A percentile compares a stretch with the other conserved stretches of the same genome.
phyloP scores from a whole-genome alignment of 1,140 invertebrate species.

The Drosophila teissieri region DNA sequence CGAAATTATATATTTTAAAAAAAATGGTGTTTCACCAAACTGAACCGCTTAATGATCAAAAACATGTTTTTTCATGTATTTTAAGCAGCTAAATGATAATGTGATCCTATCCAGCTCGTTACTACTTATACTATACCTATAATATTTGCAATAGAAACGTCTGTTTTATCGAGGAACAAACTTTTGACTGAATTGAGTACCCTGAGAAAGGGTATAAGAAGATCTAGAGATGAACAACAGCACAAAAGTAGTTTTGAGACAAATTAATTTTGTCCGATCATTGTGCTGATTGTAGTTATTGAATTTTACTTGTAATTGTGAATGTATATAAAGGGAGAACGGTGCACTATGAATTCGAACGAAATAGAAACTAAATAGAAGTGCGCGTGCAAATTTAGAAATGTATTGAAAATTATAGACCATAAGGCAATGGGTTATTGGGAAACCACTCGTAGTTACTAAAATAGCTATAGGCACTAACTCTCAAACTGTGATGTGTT shows the following conservation, averaged over 20 bases:
- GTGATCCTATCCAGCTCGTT: too few species aligned
- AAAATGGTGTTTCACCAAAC: too few species aligned
- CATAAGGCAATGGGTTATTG: too few species aligned
- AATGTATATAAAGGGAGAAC: conserved; percentile 22
- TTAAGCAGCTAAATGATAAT: too few species aligned
- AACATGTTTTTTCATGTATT: too few species aligned
- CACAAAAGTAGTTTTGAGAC: conserved; percentile 49
- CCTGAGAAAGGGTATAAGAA: neutral
- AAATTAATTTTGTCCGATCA: conserved; percentile 75
- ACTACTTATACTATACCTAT: too few species aligned
- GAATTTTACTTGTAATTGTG: conserved; percentile 43
- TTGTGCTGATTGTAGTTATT: conserved; percentile 71
- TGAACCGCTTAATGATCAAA: too few species aligned
- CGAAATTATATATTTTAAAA: too few species aligned
- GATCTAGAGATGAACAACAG: conserved; percentile 34
- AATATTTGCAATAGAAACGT: too few species aligned
- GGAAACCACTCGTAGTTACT: conserved; percentile 63
- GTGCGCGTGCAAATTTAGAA: conserved; percentile 54
- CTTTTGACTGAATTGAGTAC: too few species aligned
- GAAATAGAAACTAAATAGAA: conserved; percentile 68
- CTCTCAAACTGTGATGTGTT: too few species aligned
- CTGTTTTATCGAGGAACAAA: too few species aligned
- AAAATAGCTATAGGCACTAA: conserved; percentile 64
- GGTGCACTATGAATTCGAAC: conserved; percentile 55
- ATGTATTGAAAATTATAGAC: conserved; percentile 16